Evolutionary conservation across 2,797 vertebrate genomes (phyloP).

Genomic region (Sternarchorhynchus goeldii): DNA sequence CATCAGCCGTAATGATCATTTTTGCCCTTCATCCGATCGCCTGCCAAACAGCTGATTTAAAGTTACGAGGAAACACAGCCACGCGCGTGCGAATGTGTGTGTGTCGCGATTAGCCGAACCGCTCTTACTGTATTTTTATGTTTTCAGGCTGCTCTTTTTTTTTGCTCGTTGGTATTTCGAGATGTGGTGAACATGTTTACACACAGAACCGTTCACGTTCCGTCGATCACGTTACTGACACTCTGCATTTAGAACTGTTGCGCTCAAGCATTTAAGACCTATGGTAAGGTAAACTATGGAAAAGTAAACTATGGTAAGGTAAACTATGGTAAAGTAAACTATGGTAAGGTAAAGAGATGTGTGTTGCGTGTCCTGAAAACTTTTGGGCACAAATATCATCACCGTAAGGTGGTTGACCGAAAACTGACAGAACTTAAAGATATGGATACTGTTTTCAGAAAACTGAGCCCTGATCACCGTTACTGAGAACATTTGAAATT

Average conservation of each 20-base stretch:
- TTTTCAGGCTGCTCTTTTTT: conserved; percentile 20
- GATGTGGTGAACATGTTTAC: conserved; percentile 31
- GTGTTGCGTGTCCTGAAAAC: too few species aligned
- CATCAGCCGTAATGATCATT: conserved; percentile 82
- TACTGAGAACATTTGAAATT: too few species aligned
- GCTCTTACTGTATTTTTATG: background rate
- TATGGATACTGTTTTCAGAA: too few species aligned
- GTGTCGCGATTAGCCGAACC: conserved; percentile 42
- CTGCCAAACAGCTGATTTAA: conserved; percentile 70
- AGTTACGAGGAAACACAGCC: conserved; percentile 29
- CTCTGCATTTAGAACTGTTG: conserved; percentile 3
- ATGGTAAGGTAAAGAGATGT: too few species aligned
- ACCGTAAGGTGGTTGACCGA: too few species aligned
- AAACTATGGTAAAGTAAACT: too few species aligned
- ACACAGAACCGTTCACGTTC: conserved; percentile 29
- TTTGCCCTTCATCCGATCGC: conserved; percentile 61
- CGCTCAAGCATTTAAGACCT: conserved; percentile 27
- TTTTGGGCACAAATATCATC: too few species aligned
- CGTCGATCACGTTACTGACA: conserved; percentile 1
- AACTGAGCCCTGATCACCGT: too few species aligned
- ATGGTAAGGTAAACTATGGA: too few species aligned
- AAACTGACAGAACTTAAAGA: too few species aligned
- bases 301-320: too few species aligned
- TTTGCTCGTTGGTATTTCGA: conserved; percentile 12
- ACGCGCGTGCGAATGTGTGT: conserved; percentile 35